Evolutionary conservation across 2,113 vertebrate species (phyloP), one percentile per base, ranked within the genome.

Genomic region (Podilymbus podiceps): DNA sequence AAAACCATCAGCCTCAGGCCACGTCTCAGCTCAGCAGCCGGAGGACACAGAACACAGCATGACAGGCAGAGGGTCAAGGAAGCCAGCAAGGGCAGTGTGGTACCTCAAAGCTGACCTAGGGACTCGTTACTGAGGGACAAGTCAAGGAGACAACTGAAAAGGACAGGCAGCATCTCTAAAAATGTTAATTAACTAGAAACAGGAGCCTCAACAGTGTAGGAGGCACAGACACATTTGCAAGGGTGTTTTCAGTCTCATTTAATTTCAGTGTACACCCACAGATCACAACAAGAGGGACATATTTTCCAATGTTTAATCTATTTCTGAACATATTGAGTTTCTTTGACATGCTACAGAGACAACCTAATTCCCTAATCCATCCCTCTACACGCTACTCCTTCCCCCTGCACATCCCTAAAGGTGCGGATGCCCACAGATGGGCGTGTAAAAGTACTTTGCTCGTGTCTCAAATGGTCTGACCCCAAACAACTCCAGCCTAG

Each of bases 201-300:
- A 90, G 50, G 67, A 93, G 67, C n/a, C 82, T 85, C 78, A 90
- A 94, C 89, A 90, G 31, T 8, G 88, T 88, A 94, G 93, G 92
- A 95, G 59, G 75, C 50, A 53, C 67, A 96, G 80, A 91, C n/a
- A 69, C 24, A 82, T 76, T 89, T 83, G 71, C 38, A 76, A 88
- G 59, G 38, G 71, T 76, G 73, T 83, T 94, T 95, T 94, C 91
- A 76, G 87, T 85, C 77, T 92, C 49, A 73, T 85, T 78, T 64
- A 33, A 89, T 92, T 92, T 91, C 91, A 89, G 62, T 47, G 62
- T 76, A 92, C 92, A 72, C 62, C 85, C 89, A 97, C 92, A 87
- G 87, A 86, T 82, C 31, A 53, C 27, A 87, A 81, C n/a, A 81
- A 87, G 38, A 77, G 27, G 33, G 53, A 90, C 49, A 62, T 81